Evolutionary conservation across 1,140 invertebrate species (phyloP), one percentile per base, ranked within the genome.

Genomic region (Ditylenchus dipsaci): DNA sequence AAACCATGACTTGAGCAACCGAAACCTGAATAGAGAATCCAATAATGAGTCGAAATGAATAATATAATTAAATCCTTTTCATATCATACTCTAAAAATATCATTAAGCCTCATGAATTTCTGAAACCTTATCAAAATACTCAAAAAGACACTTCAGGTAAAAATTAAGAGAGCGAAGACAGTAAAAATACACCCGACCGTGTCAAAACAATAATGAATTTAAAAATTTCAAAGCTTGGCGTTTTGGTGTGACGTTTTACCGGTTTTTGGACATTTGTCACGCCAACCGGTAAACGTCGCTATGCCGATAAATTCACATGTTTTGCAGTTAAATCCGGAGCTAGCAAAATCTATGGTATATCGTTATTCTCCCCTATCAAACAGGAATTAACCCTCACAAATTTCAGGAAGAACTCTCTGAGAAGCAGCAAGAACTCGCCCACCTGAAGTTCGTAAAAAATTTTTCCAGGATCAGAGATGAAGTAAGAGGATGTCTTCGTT

Each of bases 401-500:
- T 53, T 53, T 21, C 15, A 53, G n/a, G 68, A 67, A 67, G 19
- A 23, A 1, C 29, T 70, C 1, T 30, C 26, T 1, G 8, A 69
- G 42, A 26, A 71, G 38, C 64, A 70, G 21, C 21, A 49, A 33
- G 43, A 60, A 21, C 56, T 69, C n/a, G 60, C 42, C 19, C 69
- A 69, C 13, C 30, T 70, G 1, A 67, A 69, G 17, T 69, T 70
- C 47, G 29, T 38, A 21, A 72, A 69, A 62, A 69, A 71, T 61
- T 67, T 70, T 60, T 23, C 56, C 7, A 43, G 58, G 27, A 33
- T 67, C 19, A 30, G 49, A n/a, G 68, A 33, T 53, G 67, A 68
- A 45, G 60, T 68, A 15, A 23, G 68, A 59, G 26, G 29, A n/a
- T 70, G 56, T 33, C 60, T 70, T 30, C 30, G 68, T 9, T 61